Conservation (phyloP, 2,113 vertebrate species). For the Labeo rohita region DNA sequence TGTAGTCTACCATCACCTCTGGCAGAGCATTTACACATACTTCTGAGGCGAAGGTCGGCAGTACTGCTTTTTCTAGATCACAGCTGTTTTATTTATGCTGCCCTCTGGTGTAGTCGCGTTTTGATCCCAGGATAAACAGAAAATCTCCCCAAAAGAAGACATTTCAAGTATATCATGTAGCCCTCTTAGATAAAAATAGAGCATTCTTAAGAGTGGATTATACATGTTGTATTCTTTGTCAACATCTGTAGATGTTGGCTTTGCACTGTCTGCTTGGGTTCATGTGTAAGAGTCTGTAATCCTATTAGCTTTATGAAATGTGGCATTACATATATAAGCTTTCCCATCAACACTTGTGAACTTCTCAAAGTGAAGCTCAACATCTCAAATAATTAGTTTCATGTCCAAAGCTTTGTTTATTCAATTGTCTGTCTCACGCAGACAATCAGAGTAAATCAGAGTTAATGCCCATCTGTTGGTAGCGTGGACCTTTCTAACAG, state of each 20-base stretch:
- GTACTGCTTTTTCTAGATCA: slow-evolving; percentile 6
- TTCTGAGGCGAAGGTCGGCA: not conserved
- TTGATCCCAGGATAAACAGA: slow-evolving; percentile 19
- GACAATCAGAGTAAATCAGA: slow-evolving; percentile 48
- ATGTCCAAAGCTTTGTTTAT: slow-evolving; percentile 47
- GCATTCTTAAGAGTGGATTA: slow-evolving; percentile 1
- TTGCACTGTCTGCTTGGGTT: not conserved
- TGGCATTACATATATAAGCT: slow-evolving; percentile 17
- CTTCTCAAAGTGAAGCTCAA: slow-evolving; percentile 40
- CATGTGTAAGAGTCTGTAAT: slow-evolving; percentile 16
- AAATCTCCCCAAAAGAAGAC: not conserved
- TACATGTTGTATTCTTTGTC: slow-evolving; percentile 7
- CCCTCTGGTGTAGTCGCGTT: not conserved
- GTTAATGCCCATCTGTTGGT: slow-evolving; percentile 51
- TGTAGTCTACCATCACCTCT: not conserved
- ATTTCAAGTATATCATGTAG: not conserved
- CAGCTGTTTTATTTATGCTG: slow-evolving; percentile 27
- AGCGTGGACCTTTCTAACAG: slow-evolving; percentile 10
- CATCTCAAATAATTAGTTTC: slow-evolving; percentile 51
- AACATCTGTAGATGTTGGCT: slow-evolving; percentile 4
- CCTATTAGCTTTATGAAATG: slow-evolving; percentile 23
- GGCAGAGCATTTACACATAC: slow-evolving; percentile 5
- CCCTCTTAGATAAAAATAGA: not conserved
- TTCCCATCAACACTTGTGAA: slow-evolving; percentile 37
- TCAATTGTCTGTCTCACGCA: slow-evolving; percentile 43